These are phyloP conservation scores for Lampris megalopsis DNA, from an alignment of 2,113 vertebrate genomes.

Conservation along the genomic window DNA sequence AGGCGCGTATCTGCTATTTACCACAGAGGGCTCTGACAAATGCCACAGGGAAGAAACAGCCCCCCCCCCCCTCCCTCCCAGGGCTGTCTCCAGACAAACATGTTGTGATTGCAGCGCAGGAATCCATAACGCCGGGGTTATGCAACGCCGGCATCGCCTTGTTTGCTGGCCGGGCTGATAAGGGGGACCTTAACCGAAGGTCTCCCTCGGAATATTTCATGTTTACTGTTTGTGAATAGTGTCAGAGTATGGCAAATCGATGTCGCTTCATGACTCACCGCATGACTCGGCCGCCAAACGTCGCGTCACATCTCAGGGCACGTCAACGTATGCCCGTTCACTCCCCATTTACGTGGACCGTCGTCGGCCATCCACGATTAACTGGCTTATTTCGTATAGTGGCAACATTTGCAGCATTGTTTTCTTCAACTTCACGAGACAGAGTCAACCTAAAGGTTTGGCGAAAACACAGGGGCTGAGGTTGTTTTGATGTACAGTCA, in stretches of 20 bases:
- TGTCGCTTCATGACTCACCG: conserved; percentile 9
- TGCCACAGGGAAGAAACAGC: conserved; percentile 76
- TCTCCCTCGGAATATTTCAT: conserved; percentile 29
- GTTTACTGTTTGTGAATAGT: conserved; percentile 53
- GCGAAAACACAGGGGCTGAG: conserved; percentile 38
- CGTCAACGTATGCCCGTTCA: too few species aligned
- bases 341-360: too few species aligned
- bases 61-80: conserved; percentile 52
- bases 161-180: conserved; percentile 74
- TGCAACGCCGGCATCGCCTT: conserved; percentile 64
- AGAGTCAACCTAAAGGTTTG: not conserved
- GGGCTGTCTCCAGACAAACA: conserved; percentile 67
- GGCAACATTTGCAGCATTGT: not conserved
- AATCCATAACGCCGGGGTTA: conserved; percentile 62
- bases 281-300: too few species aligned
- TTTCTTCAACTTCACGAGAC: conserved; percentile 37
- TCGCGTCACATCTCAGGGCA: too few species aligned
- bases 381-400: not conserved
- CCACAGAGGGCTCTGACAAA: conserved; percentile 59
- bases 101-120: conserved; percentile 63
- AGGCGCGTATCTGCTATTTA: conserved; percentile 20
- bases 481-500: conserved; percentile 69
- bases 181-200: conserved; percentile 55
- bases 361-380: not conserved
- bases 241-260: conserved; percentile 16